Conservation (phyloP, 2,888 invertebrate genomes). For the Nomada goodeniana region DNA sequence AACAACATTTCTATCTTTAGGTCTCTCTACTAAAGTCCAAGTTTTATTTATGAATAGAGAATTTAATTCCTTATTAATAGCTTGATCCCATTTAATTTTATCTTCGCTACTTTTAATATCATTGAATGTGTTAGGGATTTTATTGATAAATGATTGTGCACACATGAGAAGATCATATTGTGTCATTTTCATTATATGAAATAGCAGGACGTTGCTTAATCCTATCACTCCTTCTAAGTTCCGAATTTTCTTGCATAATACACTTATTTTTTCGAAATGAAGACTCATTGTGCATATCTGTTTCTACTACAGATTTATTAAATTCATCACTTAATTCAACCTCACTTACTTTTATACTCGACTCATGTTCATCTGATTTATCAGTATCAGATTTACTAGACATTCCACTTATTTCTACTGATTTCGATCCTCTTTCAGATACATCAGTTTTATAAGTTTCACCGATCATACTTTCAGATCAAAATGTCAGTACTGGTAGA, state of each 20-base stretch:
- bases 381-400: background rate
- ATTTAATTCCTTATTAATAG: constrained; percentile 16
- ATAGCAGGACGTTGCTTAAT: background rate
- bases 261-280: background rate
- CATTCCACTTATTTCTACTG: background rate
- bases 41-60: constrained; percentile 24
- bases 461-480: background rate
- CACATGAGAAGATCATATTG: background rate
- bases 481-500: background rate
- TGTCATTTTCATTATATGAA: background rate
- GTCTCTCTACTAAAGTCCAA: constrained; percentile 1
- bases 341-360: background rate
- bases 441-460: background rate
- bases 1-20: too few species aligned
- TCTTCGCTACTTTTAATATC: constrained; percentile 17
- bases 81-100: constrained; percentile 4
- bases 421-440: background rate
- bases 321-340: background rate
- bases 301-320: constrained; percentile 3
- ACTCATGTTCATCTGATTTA: background rate
- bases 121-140: constrained; percentile 7
- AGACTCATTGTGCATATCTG: background rate
- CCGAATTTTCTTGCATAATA: too few species aligned
- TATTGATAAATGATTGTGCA: background rate
- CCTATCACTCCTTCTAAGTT: constrained; percentile 7